Percentiles rank a stretch among this genome's conserved stretches.
Evolutionary conservation across 2,113 vertebrate species (phyloP).

Genomic region (Tor tambroides): DNA sequence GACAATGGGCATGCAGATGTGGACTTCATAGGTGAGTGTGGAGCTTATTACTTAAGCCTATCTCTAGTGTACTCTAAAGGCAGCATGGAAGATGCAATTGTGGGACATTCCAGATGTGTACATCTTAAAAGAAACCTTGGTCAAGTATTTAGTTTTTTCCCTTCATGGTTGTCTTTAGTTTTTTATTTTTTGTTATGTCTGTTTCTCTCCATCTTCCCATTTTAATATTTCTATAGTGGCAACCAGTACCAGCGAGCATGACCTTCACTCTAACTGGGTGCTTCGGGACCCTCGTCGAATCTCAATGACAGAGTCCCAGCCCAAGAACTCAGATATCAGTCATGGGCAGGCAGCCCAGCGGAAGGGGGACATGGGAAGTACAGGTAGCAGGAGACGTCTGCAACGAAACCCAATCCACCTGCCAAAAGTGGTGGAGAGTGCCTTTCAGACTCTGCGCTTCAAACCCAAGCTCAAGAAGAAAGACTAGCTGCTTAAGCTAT

Average conservation of each 20-base stretch:
- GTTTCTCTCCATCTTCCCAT: not conserved
- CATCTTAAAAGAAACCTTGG: not conserved
- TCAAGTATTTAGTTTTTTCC: not conserved
- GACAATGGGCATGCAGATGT: slow-evolving; percentile 85
- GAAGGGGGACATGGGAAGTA: slow-evolving; percentile 74
- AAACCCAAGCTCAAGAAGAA: slow-evolving; percentile 87
- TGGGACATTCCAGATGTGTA: not conserved
- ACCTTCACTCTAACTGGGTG: slow-evolving; percentile 96
- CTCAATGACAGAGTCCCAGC: slow-evolving; percentile 69
- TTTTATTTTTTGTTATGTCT: not conserved
- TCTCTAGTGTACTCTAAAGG: not conserved
- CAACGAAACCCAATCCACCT: slow-evolving; percentile 96
- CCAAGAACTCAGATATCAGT: slow-evolving; percentile 51
- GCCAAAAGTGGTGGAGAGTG: slow-evolving; percentile 95
- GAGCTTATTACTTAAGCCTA: not conserved
- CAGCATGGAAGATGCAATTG: not conserved
- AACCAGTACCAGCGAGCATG: slow-evolving; percentile 89
- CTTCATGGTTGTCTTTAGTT: not conserved
- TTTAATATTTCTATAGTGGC: slow-evolving; percentile 78
- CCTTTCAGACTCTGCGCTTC: slow-evolving; percentile 92
- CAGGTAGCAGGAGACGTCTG: slow-evolving; percentile 79
- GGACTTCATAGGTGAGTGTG: slow-evolving; percentile 87
- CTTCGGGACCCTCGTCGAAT: slow-evolving; percentile 84
- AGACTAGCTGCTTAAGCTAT: slow-evolving; percentile 62
- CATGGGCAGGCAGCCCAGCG: slow-evolving; percentile 66